Conservation (phyloP, 2,113 vertebrate species). For the Cairina moschata region DNA sequence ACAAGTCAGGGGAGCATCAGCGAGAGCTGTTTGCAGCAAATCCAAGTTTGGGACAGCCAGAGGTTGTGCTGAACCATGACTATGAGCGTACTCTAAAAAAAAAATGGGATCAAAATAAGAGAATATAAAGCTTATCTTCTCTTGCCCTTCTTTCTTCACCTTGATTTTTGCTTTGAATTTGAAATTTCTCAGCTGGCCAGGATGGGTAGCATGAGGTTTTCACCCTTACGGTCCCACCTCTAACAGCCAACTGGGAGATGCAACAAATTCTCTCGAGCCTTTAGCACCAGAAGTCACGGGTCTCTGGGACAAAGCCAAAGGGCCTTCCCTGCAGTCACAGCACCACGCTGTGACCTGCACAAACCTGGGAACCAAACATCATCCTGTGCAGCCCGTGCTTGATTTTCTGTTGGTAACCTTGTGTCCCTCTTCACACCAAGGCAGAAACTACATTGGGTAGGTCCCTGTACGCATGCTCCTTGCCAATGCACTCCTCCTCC, state of each 20-base stretch:
- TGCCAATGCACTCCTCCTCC: not conserved
- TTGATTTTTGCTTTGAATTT: not conserved
- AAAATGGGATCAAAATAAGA: not conserved
- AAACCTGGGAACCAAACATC: not conserved
- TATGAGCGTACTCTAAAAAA: no score
- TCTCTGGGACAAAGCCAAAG: not conserved
- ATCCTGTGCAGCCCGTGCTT: not conserved
- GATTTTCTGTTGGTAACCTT: not conserved
- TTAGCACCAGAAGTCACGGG: not conserved
- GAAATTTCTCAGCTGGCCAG: not conserved
- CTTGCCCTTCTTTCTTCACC: not conserved
- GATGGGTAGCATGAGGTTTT: not conserved
- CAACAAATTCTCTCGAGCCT: not conserved
- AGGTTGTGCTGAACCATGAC: not conserved
- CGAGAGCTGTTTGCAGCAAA: not conserved
- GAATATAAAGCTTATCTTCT: not conserved
- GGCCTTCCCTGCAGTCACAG: not conserved
- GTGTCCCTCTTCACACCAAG: not conserved
- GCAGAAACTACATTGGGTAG: not conserved
- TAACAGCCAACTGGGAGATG: not conserved
- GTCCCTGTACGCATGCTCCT: not conserved
- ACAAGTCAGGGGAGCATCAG: not conserved
- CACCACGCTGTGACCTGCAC: not conserved
- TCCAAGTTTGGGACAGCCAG: not conserved
- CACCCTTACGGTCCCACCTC: not conserved